These are phyloP conservation scores for Apodemia hepburni DNA, from an alignment of 2,888 invertebrate species.

Conservation along the genomic window DNA sequence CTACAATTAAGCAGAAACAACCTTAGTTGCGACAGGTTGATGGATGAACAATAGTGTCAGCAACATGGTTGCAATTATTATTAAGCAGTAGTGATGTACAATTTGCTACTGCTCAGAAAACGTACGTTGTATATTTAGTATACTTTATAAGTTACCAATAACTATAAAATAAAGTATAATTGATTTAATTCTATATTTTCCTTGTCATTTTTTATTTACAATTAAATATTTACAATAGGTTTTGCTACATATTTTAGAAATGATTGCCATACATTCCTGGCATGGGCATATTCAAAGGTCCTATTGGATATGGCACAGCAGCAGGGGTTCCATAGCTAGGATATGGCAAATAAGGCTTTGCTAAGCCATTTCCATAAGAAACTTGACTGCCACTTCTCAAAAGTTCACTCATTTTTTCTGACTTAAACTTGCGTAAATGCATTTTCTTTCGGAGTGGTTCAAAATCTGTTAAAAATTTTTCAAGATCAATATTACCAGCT, in stretches of 20 bases:
- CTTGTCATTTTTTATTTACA: too few species aligned
- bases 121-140: too few species aligned
- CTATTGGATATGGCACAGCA: conserved; percentile 85
- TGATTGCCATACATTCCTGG: conserved; percentile 79
- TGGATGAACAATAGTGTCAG: too few species aligned
- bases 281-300: conserved; percentile 89
- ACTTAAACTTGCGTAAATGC: conserved; percentile 90
- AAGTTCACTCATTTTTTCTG: conserved; percentile 94
- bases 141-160: too few species aligned
- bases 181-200: too few species aligned
- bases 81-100: too few species aligned
- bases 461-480: conserved; percentile 93
- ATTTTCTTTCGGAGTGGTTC: conserved; percentile 82
- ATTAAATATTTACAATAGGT: conserved; percentile 13
- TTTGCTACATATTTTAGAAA: conserved; percentile 45
- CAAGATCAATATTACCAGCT: conserved; percentile 85
- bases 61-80: too few species aligned
- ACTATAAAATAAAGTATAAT: too few species aligned
- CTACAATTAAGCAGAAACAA: too few species aligned
- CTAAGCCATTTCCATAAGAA: conserved; percentile 58
- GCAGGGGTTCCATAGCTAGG: conserved; percentile 64
- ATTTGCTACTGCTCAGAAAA: too few species aligned
- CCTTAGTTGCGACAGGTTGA: too few species aligned
- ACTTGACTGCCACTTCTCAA: conserved; percentile 63
- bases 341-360: conserved; percentile 66